A percentile compares a stretch with the other conserved stretches of the same genome.
phyloP scores from a whole-genome alignment of 2,888 invertebrate species.

The Nipponacmea schrenckii region DNA sequence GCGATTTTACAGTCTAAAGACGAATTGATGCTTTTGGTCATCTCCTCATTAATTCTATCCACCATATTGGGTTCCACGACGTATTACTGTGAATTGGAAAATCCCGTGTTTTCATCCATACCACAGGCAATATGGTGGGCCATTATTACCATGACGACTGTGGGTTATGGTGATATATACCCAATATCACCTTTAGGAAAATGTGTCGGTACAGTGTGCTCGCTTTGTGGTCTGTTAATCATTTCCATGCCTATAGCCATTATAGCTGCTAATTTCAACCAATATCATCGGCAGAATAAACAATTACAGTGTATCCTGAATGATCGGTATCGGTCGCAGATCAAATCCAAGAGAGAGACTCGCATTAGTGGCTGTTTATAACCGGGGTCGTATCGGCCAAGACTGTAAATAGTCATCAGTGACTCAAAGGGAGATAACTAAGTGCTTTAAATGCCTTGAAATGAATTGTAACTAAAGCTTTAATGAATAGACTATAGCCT shows the following conservation, averaged over 20 bases:
- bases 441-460: no score
- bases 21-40: conserved; percentile 11
- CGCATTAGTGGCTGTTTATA: no score
- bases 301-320: not conserved
- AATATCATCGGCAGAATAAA: conserved; percentile 5
- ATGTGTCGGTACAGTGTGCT: conserved; percentile 8
- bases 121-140: conserved; percentile 19
- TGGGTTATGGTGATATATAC: conserved; percentile 18
- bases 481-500: no score
- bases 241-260: conserved; percentile 13
- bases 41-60: conserved; percentile 6
- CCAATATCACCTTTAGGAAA: conserved; percentile 5
- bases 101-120: conserved; percentile 9
- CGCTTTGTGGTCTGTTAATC: conserved; percentile 7
- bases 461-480: no score
- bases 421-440: no score
- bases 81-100: conserved; percentile 11
- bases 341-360: not conserved
- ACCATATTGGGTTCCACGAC: conserved; percentile 11
- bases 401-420: no score
- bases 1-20: conserved; percentile 5
- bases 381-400: no score
- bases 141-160: conserved; percentile 17
- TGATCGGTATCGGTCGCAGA: not conserved
- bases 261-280: conserved; percentile 11